These are phyloP conservation scores for Eufriesea mexicana DNA, from an alignment of 1,140 invertebrate genomes.

Conservation along the genomic window DNA sequence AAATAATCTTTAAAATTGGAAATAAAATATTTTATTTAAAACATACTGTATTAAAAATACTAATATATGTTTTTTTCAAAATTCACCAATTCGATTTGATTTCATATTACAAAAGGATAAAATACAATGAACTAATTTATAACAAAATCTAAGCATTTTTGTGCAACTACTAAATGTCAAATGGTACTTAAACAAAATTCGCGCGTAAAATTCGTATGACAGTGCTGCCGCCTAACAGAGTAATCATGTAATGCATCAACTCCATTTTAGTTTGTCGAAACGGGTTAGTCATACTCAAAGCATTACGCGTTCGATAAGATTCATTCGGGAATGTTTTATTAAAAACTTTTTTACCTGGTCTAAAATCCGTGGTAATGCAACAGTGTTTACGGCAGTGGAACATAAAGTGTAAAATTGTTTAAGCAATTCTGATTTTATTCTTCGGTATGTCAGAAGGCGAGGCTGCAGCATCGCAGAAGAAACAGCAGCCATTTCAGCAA, in stretches of 20 bases:
- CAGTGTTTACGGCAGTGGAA: constrained; percentile 25
- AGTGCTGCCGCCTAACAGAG: constrained; percentile 8
- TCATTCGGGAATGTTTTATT: not conserved
- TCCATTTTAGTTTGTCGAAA: constrained; percentile 23
- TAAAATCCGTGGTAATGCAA: constrained; percentile 43
- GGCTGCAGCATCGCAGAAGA: constrained; percentile 78
- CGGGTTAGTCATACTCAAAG: not conserved
- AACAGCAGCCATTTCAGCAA: constrained; percentile 76
- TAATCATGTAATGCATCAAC: not conserved
- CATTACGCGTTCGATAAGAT: not conserved
- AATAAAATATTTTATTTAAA: not conserved
- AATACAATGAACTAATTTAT: too few relatives aligned
- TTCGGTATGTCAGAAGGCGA: constrained; percentile 80
- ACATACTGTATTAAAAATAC: not conserved
- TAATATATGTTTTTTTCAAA: too few relatives aligned
- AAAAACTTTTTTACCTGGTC: constrained; percentile 6
- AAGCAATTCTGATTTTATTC: constrained; percentile 62
- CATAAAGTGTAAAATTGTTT: constrained; percentile 41
- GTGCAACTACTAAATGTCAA: too few relatives aligned
- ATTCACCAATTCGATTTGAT: too few relatives aligned
- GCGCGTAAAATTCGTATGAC: not conserved
- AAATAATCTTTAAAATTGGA: not conserved
- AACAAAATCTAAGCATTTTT: too few relatives aligned
- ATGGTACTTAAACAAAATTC: not conserved
- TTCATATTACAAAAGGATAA: too few relatives aligned